These are phyloP conservation scores for Okamejei kenojei DNA, from an alignment of 2,797 vertebrate species.

Conservation along the genomic window DNA sequence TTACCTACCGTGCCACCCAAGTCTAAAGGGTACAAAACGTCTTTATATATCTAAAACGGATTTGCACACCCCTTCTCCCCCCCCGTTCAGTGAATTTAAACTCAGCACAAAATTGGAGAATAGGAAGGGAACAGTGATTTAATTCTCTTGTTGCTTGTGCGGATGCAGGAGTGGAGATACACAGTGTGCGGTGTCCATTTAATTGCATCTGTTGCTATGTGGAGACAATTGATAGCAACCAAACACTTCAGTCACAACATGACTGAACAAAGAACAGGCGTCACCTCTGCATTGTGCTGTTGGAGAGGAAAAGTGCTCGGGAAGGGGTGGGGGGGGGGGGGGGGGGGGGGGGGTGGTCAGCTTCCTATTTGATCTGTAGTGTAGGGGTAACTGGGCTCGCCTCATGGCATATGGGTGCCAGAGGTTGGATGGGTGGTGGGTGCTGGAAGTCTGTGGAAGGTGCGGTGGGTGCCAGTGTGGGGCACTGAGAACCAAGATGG, in stretches of 20 bases:
- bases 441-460: too few relatives aligned
- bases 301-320: conserved; percentile 47
- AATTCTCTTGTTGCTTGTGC: conserved; percentile 22
- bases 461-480: too few relatives aligned
- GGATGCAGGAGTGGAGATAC: neutral
- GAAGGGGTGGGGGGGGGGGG: conserved; percentile 43
- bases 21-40: too few relatives aligned
- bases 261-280: conserved; percentile 45
- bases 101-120: neutral
- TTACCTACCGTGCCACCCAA: too few relatives aligned
- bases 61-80: too few relatives aligned
- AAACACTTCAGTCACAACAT: conserved; percentile 42
- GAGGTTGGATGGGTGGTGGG: too few relatives aligned
- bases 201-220: conserved; percentile 40
- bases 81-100: neutral
- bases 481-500: too few relatives aligned
- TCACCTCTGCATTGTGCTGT: conserved; percentile 44
- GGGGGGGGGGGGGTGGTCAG: too few relatives aligned
- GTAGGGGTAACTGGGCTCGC: neutral
- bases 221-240: conserved; percentile 40
- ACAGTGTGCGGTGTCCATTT: conserved; percentile 2
- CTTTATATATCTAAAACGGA: neutral
- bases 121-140: neutral
- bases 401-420: too few relatives aligned
- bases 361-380: neutral